Conservation (phyloP, 2,113 vertebrate species). For the Holacanthus passer region DNA sequence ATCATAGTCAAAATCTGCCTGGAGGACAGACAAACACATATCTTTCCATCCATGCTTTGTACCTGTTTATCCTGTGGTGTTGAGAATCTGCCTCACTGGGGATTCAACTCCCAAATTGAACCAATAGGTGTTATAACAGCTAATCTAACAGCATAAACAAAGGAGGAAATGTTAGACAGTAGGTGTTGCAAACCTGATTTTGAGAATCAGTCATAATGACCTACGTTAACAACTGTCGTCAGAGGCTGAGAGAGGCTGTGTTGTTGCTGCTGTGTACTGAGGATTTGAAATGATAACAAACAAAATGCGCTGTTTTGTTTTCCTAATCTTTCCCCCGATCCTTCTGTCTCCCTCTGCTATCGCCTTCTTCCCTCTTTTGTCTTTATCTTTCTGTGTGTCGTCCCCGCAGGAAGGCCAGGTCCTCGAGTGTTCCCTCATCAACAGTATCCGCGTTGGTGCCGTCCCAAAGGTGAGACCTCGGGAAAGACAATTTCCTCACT, state of each 20-base stretch:
- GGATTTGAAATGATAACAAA: slow-evolving; percentile 10
- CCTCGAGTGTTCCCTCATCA: slow-evolving; percentile 97
- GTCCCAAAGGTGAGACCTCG: slow-evolving; percentile 91
- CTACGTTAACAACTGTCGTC: not conserved
- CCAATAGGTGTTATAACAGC: not conserved
- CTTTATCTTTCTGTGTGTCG: not conserved
- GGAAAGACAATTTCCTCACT: slow-evolving; percentile 32
- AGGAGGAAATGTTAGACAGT: not conserved
- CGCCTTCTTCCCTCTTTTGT: not conserved
- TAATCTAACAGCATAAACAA: not conserved
- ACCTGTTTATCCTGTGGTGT: not conserved
- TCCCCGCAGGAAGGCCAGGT: slow-evolving; percentile 92
- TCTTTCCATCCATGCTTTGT: not conserved
- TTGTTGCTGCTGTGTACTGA: not conserved
- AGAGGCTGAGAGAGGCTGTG: not conserved
- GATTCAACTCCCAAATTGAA: slow-evolving; percentile 5
- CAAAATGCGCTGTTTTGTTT: slow-evolving; percentile 2
- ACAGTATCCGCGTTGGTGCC: slow-evolving; percentile 93
- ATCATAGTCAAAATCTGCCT: not conserved
- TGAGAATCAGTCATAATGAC: not conserved
- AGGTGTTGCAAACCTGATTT: not conserved
- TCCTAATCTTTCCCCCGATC: not conserved
- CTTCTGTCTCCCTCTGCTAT: not conserved
- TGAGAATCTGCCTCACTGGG: not conserved
- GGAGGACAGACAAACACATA: not conserved